phyloP scores from a whole-genome alignment of 2,888 invertebrate species.

The Ormyrus nitidulus region DNA sequence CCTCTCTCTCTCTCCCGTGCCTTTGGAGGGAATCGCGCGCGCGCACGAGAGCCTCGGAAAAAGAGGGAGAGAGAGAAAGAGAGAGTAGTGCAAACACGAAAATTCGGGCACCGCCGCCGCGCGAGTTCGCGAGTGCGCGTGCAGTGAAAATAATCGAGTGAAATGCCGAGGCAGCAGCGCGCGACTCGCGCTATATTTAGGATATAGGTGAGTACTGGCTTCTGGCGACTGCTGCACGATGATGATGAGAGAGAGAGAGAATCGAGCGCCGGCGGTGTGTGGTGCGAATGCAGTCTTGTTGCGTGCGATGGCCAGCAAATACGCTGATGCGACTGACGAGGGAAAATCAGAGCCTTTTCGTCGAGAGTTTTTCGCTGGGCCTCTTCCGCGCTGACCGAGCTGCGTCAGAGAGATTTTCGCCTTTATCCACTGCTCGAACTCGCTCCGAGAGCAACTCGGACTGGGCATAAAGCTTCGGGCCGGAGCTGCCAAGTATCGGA shows the following conservation, averaged over 20 bases:
- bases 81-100: too few species aligned
- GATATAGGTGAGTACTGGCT: conserved; percentile 36
- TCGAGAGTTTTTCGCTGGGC: conserved; percentile 15
- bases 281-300: too few species aligned
- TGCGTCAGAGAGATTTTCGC: neutral
- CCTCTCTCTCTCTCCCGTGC: too few species aligned
- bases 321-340: conserved; percentile 12
- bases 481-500: conserved; percentile 6
- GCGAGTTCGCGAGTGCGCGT: conserved; percentile 28
- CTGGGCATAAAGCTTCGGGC: neutral
- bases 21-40: too few species aligned
- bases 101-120: neutral
- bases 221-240: neutral
- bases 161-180: conserved; percentile 9
- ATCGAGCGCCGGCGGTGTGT: neutral
- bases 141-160: conserved; percentile 22
- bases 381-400: neutral
- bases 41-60: too few species aligned
- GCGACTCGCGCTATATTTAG: conserved; percentile 34
- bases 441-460: neutral
- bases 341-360: conserved; percentile 15
- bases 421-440: neutral
- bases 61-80: too few species aligned
- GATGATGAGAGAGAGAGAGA: too few species aligned
- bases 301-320: neutral